phyloP scores from a whole-genome alignment of 2,888 invertebrate species.

The Abscondita cerata region DNA sequence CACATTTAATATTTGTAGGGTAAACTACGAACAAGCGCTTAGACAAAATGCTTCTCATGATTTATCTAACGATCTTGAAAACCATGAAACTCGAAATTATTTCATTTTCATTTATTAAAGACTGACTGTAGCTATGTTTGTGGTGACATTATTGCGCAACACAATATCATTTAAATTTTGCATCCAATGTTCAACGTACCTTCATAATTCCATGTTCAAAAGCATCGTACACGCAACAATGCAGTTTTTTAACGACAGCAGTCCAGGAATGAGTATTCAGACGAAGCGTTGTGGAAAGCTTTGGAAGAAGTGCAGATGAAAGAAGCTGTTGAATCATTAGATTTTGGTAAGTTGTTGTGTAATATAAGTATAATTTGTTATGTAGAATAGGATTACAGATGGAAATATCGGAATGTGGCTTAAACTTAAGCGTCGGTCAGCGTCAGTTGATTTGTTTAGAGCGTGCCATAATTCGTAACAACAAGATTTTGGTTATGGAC shows the following conservation, averaged over 20 bases:
- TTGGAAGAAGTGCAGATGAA: conserved; percentile 82
- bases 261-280: conserved; percentile 68
- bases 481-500: too few relatives aligned
- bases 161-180: conserved; percentile 45
- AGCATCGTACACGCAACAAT: conserved; percentile 40
- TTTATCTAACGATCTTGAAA: too few relatives aligned
- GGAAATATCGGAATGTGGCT: too few relatives aligned
- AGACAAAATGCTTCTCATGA: too few relatives aligned
- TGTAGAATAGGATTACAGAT: too few relatives aligned
- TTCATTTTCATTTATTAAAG: conserved; percentile 40
- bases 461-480: too few relatives aligned
- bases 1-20: conserved; percentile 30
- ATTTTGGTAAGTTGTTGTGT: too few relatives aligned
- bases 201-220: conserved; percentile 39
- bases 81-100: conserved; percentile 27
- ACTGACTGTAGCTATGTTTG: conserved; percentile 37
- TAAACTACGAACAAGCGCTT: conserved; percentile 36
- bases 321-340: too few relatives aligned
- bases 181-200: conserved; percentile 42
- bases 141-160: conserved; percentile 35
- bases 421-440: too few relatives aligned
- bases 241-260: conserved; percentile 40
- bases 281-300: conserved; percentile 82
- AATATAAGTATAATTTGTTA: too few relatives aligned
- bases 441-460: too few relatives aligned